Conservation (phyloP, 2,888 invertebrate species). For the Agrotis clavis region DNA sequence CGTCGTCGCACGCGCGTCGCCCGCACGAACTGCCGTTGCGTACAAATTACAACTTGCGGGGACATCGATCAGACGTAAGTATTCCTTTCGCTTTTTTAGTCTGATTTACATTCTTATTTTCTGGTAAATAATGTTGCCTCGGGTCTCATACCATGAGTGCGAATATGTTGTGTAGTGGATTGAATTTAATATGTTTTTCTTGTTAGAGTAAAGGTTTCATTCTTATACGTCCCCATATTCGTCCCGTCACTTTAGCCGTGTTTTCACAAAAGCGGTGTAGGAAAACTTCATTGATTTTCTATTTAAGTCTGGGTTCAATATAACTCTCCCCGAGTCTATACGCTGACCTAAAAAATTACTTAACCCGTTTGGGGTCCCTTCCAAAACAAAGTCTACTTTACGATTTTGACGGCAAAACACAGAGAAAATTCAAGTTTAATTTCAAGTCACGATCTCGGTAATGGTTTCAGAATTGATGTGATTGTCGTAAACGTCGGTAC, state of each 20-base stretch:
- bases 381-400: constrained; percentile 43
- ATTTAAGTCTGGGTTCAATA: constrained; percentile 47
- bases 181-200: constrained; percentile 13
- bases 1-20: constrained; percentile 97
- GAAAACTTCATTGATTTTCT: constrained; percentile 45
- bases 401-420: constrained; percentile 22
- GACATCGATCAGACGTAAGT: constrained; percentile 98
- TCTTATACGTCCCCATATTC: constrained; percentile 19
- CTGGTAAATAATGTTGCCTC: background rate
- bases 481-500: constrained; percentile 13
- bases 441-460: constrained; percentile 32
- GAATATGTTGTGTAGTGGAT: constrained; percentile 19
- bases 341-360: constrained; percentile 46
- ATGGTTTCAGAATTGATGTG: constrained; percentile 45
- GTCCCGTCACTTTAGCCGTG: constrained; percentile 14
- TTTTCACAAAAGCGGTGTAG: constrained; percentile 13
- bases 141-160: background rate
- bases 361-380: constrained; percentile 14
- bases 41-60: constrained; percentile 99
- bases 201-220: constrained; percentile 8
- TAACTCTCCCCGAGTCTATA: constrained; percentile 16
- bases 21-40: constrained; percentile 96
- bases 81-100: constrained; percentile 2
- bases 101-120: background rate
- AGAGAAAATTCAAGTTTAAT: constrained; percentile 31